Base-by-base conservation (phyloP, 2,113 vertebrate species). In the Antechinus stuartii region DNA sequence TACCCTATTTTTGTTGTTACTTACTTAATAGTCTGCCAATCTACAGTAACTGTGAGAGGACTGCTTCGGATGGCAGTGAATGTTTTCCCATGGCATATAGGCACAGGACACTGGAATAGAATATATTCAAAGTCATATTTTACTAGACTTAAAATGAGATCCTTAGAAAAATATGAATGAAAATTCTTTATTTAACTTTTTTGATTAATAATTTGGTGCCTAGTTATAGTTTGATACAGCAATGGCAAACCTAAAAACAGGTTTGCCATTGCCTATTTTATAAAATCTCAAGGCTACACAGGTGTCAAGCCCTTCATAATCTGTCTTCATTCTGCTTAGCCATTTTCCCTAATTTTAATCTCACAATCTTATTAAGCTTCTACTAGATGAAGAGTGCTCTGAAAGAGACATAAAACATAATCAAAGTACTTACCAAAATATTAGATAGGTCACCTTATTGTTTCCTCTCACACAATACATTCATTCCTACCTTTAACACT, bases 11-110 rank as follows among this genome's bases (percentile, higher is more conserved):
- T 50, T 90, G 61, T 84, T 26, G n/a, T 4, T 46, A 91, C 99
- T 98, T 99, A 99, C 99, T 99, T 99, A 96, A 99, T 98, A 91
- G 99, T 99, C 98, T 99, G 99, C 99, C 99, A 99, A 98, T 99
- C 99, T 92, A 99, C 99, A 0, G 99, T 99, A 16, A 99, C 98
- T 8, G 99, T 99, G n/a, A 99, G 98, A 97, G 99, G 99, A 97
- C 99, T 99, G 97, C 98, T 99, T 94, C 98, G 98, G 76, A 98
- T 98, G 49, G 99, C 97, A 22, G 97, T 97, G 97, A 99, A 99
- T 19, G 99, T 99, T 35, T 98, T 98, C 89, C 99, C 98, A 61
- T 99, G 99, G 96, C 99, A 99, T 24, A 98, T 98, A 0, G 98
- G 98, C 95, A 99, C 97, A 53, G 98, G 98, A 97, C 99, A 99